phyloP scores from a whole-genome alignment of 2,113 vertebrate genomes.

The Brienomyrus brachyistius region DNA sequence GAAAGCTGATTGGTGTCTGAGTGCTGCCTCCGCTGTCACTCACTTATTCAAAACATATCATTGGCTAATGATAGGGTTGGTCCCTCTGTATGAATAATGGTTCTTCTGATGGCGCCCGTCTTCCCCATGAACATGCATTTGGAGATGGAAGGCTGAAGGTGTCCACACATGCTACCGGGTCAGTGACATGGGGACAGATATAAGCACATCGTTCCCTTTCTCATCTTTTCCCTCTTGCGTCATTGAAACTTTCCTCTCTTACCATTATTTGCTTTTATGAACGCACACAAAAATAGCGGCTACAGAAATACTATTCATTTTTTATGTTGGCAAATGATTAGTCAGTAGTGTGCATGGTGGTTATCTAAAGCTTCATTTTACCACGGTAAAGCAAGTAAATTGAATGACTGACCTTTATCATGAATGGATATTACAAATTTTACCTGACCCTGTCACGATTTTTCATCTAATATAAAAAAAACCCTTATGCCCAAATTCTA shows the following conservation, averaged over 20 bases:
- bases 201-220: no score
- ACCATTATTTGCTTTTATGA: slow-evolving; percentile 56
- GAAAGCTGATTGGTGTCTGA: neutral
- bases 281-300: slow-evolving; percentile 37
- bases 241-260: slow-evolving; percentile 45
- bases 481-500: neutral
- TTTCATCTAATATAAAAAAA: neutral
- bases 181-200: neutral
- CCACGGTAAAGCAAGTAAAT: neutral
- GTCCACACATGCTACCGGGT: neutral
- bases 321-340: slow-evolving; percentile 30
- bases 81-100: neutral
- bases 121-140: neutral
- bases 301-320: slow-evolving; percentile 17
- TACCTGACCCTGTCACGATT: neutral
- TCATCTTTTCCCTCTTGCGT: neutral
- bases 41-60: neutral
- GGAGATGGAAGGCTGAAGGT: neutral
- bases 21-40: neutral
- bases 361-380: neutral
- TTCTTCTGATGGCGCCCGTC: neutral
- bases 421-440: neutral
- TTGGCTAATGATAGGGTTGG: neutral
- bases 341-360: neutral
- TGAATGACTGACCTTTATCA: neutral